Conservation (phyloP, 2,113 vertebrate genomes). For the Anser cygnoides region DNA sequence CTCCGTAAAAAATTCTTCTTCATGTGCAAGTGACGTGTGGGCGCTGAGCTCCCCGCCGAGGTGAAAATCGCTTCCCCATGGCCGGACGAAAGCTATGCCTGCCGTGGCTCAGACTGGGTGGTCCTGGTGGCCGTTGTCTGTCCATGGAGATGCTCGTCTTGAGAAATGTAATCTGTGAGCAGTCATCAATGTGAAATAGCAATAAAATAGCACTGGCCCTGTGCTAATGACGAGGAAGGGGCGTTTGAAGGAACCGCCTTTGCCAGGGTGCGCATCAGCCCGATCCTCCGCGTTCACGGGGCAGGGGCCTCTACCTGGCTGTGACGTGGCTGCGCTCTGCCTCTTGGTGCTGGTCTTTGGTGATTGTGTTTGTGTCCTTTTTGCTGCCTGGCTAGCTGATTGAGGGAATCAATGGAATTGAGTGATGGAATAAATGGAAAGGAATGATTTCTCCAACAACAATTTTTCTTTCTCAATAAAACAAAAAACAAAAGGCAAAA, state of each 20-base stretch:
- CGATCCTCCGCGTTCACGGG: rapidly evolving
- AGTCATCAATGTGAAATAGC: not conserved
- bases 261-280: rapidly evolving
- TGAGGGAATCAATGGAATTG: not conserved
- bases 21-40: not conserved
- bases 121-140: not conserved
- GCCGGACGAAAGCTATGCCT: not conserved
- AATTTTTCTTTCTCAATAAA: not conserved
- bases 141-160: not conserved
- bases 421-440: too few relatives aligned
- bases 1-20: constrained; percentile 92
- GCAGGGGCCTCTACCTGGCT: not conserved
- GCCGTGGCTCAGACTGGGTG: rapidly evolving
- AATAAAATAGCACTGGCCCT: not conserved
- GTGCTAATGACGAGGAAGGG: not conserved
- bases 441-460: not conserved
- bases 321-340: rapidly evolving
- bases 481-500: not conserved
- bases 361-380: not conserved
- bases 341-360: not conserved
- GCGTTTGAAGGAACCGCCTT: not conserved
- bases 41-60: rapidly evolving
- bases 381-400: not conserved
- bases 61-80: rapidly evolving
- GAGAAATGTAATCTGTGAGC: rapidly evolving